Percentiles rank a stretch among this genome's conserved stretches.
Evolutionary conservation across 2,797 vertebrate species (phyloP).

Genomic region (Ambastaia sidthimunki): DNA sequence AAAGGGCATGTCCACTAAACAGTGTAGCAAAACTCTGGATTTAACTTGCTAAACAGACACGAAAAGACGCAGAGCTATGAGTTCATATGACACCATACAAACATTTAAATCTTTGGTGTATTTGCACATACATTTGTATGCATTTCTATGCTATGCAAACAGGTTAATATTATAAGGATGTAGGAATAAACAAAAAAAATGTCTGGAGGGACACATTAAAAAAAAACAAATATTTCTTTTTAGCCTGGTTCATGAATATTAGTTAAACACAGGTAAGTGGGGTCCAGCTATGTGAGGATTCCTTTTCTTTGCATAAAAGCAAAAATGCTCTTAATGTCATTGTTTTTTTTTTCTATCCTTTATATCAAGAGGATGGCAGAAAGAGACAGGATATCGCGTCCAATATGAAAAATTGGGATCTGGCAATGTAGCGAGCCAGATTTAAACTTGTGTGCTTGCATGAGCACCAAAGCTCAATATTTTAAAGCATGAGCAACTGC

Average conservation of each 20-base stretch:
- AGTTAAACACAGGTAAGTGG: background rate
- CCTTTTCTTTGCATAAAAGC: background rate
- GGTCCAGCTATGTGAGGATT: background rate
- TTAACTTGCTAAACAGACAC: background rate
- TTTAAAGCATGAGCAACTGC: background rate
- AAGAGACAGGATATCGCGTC: background rate
- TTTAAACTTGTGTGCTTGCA: background rate
- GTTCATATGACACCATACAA: background rate
- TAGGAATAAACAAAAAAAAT: too few relatives aligned
- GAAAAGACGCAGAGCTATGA: background rate
- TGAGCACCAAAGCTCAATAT: background rate
- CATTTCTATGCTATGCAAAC: background rate
- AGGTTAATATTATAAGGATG: background rate
- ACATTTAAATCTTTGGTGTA: background rate
- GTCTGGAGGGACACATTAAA: too few relatives aligned
- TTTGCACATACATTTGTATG: background rate
- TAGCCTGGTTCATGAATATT: background rate
- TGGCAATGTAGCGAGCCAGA: background rate
- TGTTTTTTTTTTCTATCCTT: background rate
- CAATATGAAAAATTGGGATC: background rate
- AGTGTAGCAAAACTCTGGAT: background rate
- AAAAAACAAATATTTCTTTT: background rate
- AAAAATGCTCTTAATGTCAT: background rate
- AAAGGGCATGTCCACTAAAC: background rate
- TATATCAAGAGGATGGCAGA: background rate